Evolutionary conservation across 2,797 vertebrate species (phyloP).

Genomic region (Malacoctenus gilli): DNA sequence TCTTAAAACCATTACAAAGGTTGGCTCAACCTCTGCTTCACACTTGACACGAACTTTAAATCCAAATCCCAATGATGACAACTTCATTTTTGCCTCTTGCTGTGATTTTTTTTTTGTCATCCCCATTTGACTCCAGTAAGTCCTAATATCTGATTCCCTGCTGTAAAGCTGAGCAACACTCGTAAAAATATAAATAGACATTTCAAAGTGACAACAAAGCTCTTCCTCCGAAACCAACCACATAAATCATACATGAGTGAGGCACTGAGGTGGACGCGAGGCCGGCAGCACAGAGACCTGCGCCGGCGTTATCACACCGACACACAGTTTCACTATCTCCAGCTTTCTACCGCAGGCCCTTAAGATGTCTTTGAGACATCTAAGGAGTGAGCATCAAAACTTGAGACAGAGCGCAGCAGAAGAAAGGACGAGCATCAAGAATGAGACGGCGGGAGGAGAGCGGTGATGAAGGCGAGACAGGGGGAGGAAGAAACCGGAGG

Average conservation of each 20-base stretch:
- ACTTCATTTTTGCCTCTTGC: background rate
- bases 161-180: conserved; percentile 6
- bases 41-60: no score
- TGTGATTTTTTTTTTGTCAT: background rate
- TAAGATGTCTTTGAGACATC: conserved; percentile 63
- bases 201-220: conserved; percentile 50
- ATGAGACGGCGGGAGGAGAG: conserved; percentile 44
- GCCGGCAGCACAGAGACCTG: conserved; percentile 44
- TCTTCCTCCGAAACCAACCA: conserved; percentile 48
- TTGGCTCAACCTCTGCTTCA: no score
- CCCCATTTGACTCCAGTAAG: background rate
- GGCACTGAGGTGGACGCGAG: conserved; percentile 38
- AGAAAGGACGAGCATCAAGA: conserved; percentile 44
- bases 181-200: conserved; percentile 41
- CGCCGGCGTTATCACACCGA: conserved; percentile 54
- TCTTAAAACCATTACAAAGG: no score
- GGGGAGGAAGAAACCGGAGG: conserved; percentile 29
- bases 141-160: conserved; percentile 14
- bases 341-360: conserved; percentile 62
- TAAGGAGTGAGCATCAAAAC: conserved; percentile 62
- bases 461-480: conserved; percentile 48
- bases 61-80: no score
- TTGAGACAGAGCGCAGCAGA: conserved; percentile 44
- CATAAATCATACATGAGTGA: conserved; percentile 72
- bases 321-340: conserved; percentile 46